phyloP scores from a whole-genome alignment of 2,888 invertebrate genomes.

The Epinotia brunnichana region DNA sequence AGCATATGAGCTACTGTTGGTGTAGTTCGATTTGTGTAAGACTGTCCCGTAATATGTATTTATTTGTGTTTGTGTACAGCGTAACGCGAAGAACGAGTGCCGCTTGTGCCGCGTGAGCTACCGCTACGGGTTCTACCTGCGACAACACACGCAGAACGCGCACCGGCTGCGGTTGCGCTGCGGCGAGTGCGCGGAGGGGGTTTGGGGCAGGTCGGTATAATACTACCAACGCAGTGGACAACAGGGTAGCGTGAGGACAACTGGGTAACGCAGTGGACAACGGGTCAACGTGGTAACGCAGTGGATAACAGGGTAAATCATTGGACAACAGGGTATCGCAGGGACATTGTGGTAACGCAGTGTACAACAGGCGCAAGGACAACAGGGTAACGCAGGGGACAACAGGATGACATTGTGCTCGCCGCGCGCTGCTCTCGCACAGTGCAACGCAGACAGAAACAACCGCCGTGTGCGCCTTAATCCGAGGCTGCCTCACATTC shows the following conservation, averaged over 20 bases:
- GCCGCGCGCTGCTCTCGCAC: too few species aligned
- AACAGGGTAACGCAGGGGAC: not conserved
- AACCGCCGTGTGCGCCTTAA: too few species aligned
- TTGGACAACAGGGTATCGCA: not conserved
- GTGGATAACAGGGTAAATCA: not conserved
- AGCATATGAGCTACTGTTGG: too few species aligned
- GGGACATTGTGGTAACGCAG: not conserved
- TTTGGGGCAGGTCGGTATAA: conserved; percentile 24
- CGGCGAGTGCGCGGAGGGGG: conserved; percentile 15
- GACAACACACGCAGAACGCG: conserved; percentile 25
- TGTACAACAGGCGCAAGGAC: not conserved
- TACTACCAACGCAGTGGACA: not conserved
- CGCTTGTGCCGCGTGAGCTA: conserved; percentile 25
- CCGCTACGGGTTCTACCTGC: conserved; percentile 26
- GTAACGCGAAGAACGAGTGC: conserved; percentile 20
- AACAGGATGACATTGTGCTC: too few species aligned
- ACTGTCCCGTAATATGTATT: too few species aligned
- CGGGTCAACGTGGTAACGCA: not conserved
- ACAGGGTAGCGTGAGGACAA: conserved; percentile 4
- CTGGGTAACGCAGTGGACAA: too few species aligned
- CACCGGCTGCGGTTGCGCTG: conserved; percentile 19
- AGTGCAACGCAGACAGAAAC: too few species aligned
- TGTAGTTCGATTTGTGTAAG: too few species aligned
- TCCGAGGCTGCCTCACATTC: too few species aligned
- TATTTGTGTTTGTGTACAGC: not conserved